Evolutionary conservation across 2,113 vertebrate genomes (phyloP).

Genomic region (Halichoeres trimaculatus): DNA sequence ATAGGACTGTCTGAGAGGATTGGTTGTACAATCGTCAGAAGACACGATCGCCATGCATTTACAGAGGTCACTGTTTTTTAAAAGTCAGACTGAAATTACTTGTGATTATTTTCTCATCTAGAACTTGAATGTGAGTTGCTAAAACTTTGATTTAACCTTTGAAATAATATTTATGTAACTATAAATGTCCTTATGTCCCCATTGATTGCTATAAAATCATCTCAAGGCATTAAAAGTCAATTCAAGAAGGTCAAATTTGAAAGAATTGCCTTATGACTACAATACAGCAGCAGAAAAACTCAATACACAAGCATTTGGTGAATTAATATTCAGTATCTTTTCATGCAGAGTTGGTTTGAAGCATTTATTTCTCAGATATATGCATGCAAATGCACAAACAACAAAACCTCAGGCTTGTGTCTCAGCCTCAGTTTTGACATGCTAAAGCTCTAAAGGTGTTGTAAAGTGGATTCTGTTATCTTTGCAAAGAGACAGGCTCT

Average conservation of each 20-base stretch:
- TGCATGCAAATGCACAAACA: constrained; percentile 8
- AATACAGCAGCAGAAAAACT: not conserved
- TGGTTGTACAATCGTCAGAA: constrained; percentile 76
- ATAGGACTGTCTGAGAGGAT: constrained; percentile 58
- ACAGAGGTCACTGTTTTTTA: constrained; percentile 37
- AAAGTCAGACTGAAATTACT: constrained; percentile 44
- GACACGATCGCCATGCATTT: constrained; percentile 25
- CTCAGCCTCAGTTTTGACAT: constrained; percentile 11
- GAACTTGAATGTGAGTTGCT: constrained; percentile 61
- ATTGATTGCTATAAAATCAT: constrained; percentile 26
- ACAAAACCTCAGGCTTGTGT: constrained; percentile 27
- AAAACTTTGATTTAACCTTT: constrained; percentile 38
- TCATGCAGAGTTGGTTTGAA: not conserved
- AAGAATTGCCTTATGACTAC: constrained; percentile 14
- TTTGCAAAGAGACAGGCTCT: constrained; percentile 12
- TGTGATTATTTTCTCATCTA: constrained; percentile 36
- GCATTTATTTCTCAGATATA: constrained; percentile 17
- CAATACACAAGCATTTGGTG: not conserved
- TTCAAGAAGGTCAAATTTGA: constrained; percentile 1
- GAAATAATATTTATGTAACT: constrained; percentile 48
- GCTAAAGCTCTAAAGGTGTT: constrained; percentile 21
- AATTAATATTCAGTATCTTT: not conserved
- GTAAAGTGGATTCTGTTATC: not conserved
- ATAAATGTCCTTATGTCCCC: constrained; percentile 7
- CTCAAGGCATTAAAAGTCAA: not conserved